Evolutionary conservation across 2,888 invertebrate genomes (phyloP).

Genomic region (Drosophila vallismaia): DNA sequence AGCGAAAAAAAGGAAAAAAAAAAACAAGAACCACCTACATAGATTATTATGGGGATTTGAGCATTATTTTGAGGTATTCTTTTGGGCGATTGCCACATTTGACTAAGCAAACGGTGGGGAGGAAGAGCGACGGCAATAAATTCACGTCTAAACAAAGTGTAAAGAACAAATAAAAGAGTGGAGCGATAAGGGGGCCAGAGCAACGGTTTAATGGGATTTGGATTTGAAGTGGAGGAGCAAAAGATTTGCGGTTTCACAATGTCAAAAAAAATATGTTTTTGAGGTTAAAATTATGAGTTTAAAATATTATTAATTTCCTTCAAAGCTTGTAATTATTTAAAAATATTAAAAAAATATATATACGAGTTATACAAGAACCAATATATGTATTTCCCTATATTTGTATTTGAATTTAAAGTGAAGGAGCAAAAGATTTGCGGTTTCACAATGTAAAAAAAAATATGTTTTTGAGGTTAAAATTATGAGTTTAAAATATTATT

Average conservation of each 20-base stretch:
- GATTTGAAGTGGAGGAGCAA: not conserved
- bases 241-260: not conserved
- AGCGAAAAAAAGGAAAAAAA: constrained; percentile 22
- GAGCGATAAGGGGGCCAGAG: constrained; percentile 50
- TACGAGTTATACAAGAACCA: too few relatives aligned
- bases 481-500: not conserved
- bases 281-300: not conserved
- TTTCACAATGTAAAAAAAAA: not conserved
- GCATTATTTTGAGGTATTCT: constrained; percentile 25
- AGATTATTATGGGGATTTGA: constrained; percentile 37
- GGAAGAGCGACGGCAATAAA: constrained; percentile 56
- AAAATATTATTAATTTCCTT: not conserved
- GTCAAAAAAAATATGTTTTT: not conserved
- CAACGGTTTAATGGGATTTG: constrained; percentile 14
- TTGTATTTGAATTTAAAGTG: not conserved
- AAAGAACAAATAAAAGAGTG: constrained; percentile 68
- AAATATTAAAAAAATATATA: not conserved
- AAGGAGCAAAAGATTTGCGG: not conserved
- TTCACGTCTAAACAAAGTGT: constrained; percentile 79
- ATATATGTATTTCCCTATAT: not conserved
- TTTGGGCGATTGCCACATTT: constrained; percentile 53
- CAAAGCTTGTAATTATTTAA: not conserved
- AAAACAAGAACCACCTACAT: constrained; percentile 12
- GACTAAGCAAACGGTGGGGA: constrained; percentile 53
- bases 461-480: not conserved